These are phyloP conservation scores for Thermophis baileyi DNA, from an alignment of 2,113 vertebrate genomes.

Conservation along the genomic window DNA sequence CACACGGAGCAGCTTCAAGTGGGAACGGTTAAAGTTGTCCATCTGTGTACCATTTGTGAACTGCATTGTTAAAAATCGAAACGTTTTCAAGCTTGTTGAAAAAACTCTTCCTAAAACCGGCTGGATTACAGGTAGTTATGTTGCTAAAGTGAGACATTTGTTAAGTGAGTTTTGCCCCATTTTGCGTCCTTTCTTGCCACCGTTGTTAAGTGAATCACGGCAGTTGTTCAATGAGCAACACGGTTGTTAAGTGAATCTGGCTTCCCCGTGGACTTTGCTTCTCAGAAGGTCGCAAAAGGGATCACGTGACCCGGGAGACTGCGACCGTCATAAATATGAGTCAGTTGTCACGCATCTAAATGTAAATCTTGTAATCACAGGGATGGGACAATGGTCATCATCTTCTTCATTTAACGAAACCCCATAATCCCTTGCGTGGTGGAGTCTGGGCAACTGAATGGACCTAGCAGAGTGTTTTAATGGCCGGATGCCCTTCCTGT, in stretches of 20 bases:
- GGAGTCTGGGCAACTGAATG: too few relatives aligned
- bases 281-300: not conserved
- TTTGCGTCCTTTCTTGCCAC: not conserved
- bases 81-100: constrained; percentile 31
- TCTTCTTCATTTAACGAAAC: too few relatives aligned
- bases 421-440: too few relatives aligned
- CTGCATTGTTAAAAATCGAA: constrained; percentile 53
- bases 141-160: not conserved
- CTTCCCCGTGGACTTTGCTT: not conserved
- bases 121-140: not conserved
- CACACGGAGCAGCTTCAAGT: constrained; percentile 41
- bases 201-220: too few relatives aligned
- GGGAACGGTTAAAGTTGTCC: constrained; percentile 68
- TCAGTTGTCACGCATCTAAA: not conserved
- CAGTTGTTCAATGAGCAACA: too few relatives aligned
- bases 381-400: too few relatives aligned
- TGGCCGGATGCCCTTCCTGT: too few relatives aligned
- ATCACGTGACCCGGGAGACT: too few relatives aligned
- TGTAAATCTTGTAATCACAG: too few relatives aligned
- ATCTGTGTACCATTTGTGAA: constrained; percentile 75
- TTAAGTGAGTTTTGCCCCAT: not conserved
- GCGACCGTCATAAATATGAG: not conserved
- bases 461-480: too few relatives aligned
- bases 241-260: too few relatives aligned
- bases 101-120: not conserved